Evolutionary conservation across 2,113 vertebrate species (phyloP), one percentile per base, ranked within the genome.

Genomic region (Odocoileus virginianus): DNA sequence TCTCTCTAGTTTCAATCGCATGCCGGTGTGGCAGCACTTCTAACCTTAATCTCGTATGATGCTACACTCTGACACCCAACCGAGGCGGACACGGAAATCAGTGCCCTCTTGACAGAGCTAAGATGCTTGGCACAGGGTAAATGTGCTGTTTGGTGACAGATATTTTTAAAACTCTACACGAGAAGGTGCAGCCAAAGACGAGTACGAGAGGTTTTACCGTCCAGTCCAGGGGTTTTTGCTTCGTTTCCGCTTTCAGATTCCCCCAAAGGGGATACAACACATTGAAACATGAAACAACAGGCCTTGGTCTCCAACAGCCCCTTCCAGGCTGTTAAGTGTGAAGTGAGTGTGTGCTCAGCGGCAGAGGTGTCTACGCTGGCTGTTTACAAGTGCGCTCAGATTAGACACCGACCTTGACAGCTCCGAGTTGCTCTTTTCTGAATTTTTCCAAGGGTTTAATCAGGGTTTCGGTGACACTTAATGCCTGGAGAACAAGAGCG

Each of bases 371-470:
- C 23, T 47, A 76, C n/a, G 50, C 14, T 60, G 95, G 95, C 19
- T 95, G 83, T 97, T 93, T 71, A 91, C 16, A 83, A 97, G 85
- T 90, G 64, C 7, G 50, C 45, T 86, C 87, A 93, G 79, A 96
- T 9, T 23, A 98, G 64, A 93, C 79, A 99, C 99, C 94, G 98
- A 99, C 99, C 99, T 99, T 99, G 52, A 99, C 99, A 96, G 99
- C 98, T 98, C 99, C 99, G 64, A 99, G 99, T 85, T 99, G 99
- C 6, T 99, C 99, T 98, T 99, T 99, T 93, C 99, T 99, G 99
- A 99, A 99, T 98, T 99, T 99, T 98, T 99, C 99, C 98, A 99
- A 98, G 91, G 99, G 99, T 98, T 99, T 99, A 98, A 99, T 99
- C 98, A 99, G 99, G 57, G 99, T 99, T 98, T 99, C 99, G 23